These are phyloP conservation scores for Cyaniris semiargus DNA, from an alignment of 2,888 invertebrate genomes.

Conservation along the genomic window DNA sequence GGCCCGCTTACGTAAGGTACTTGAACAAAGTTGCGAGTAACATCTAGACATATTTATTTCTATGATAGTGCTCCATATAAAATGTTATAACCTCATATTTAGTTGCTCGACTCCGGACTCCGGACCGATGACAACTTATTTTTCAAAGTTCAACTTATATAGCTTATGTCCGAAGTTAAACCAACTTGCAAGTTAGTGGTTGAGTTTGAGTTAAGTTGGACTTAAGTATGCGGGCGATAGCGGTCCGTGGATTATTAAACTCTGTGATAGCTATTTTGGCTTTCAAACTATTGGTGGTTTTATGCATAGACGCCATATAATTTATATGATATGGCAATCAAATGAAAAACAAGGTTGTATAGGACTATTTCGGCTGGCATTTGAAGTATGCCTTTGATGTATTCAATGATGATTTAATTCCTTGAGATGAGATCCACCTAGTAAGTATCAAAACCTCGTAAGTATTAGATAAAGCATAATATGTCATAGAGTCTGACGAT, in stretches of 20 bases:
- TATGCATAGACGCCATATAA: background rate
- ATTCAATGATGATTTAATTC: too few species aligned
- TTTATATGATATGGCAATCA: too few species aligned
- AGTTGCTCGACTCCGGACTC: background rate
- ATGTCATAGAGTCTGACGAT: too few species aligned
- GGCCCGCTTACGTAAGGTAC: too few species aligned
- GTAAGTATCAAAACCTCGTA: too few species aligned
- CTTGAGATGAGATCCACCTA: too few species aligned
- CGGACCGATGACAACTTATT: conserved; percentile 1
- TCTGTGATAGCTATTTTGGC: conserved; percentile 11
- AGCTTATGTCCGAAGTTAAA: conserved; percentile 29
- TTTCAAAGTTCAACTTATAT: conserved; percentile 22
- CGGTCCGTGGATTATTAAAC: conserved; percentile 17
- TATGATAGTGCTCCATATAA: background rate
- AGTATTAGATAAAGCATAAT: too few species aligned
- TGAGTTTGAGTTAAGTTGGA: conserved; percentile 26
- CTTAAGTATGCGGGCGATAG: conserved; percentile 29
- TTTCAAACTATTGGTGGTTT: conserved; percentile 1
- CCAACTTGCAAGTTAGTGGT: conserved; percentile 23
- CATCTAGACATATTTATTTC: background rate
- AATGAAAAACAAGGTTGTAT: too few species aligned
- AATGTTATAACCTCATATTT: background rate
- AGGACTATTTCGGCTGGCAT: too few species aligned
- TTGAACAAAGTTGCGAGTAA: background rate
- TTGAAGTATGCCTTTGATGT: too few species aligned